These are phyloP conservation scores for Rosalia funebris DNA, from an alignment of 2,888 invertebrate species.

Conservation along the genomic window DNA sequence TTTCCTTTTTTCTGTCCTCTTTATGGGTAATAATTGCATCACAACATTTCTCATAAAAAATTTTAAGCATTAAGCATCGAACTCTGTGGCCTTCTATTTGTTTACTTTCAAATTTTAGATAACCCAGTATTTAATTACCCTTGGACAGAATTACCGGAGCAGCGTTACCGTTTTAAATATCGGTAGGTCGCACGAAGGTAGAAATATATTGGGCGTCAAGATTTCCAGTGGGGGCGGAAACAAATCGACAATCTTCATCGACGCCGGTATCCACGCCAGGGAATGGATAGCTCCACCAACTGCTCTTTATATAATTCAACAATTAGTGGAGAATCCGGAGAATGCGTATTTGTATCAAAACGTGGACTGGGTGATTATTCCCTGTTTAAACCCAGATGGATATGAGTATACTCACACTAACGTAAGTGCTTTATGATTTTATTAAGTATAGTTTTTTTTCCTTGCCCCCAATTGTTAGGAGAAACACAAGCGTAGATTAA, in stretches of 20 bases:
- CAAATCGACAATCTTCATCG: constrained; percentile 70
- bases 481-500: background rate
- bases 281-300: constrained; percentile 78
- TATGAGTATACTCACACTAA: constrained; percentile 68
- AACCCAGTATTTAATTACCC: constrained; percentile 62
- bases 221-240: constrained; percentile 67
- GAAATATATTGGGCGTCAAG: constrained; percentile 69
- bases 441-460: background rate
- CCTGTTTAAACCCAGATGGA: constrained; percentile 77
- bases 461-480: no score
- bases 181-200: constrained; percentile 70
- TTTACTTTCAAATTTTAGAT: constrained; percentile 41
- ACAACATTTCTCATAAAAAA: no score
- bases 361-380: constrained; percentile 74
- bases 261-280: constrained; percentile 72
- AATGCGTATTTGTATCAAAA: constrained; percentile 69
- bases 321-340: constrained; percentile 69
- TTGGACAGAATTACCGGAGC: constrained; percentile 65
- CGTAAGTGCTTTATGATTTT: constrained; percentile 52
- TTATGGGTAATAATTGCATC: no score
- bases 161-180: constrained; percentile 67
- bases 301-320: constrained; percentile 72
- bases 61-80: no score
- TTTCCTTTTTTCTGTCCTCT: no score
- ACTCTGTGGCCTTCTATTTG: background rate